Base-by-base conservation (phyloP, 2,797 vertebrate species). In the Onychomys leucogaster region DNA sequence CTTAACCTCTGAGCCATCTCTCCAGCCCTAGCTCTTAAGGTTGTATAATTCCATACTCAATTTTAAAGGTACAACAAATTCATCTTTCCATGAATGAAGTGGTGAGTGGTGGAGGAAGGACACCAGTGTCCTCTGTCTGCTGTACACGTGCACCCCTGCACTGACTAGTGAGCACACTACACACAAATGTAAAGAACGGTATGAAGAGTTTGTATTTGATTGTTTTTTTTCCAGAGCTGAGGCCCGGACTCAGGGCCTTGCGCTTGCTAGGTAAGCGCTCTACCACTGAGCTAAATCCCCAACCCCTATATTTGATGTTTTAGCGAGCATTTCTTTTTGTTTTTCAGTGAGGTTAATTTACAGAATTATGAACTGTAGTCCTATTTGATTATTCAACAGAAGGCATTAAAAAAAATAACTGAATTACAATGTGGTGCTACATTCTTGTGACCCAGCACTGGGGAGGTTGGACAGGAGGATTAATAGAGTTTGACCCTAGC, bases 301-400 rank as follows among this genome's bases (percentile, higher is more conserved):
- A n/a, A n/a, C n/a, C n/a, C n/a, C n/a, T n/a, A n/a, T 12, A 77
- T 95, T 95, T 91, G 46, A 57, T 94, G 37, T 92, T 87, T 96
- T 82, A 76, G 84, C 69, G 92, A 94, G 37, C 63, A 76, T 46
- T 89, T 59, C 34, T 55, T 81, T 25, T 81, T 61, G 23, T 63
- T 82, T 96, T 94, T 83, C 65, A 92, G 13, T 89, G 76, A 92
- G 86, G 32, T 88, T 96, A 88, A 32, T 96, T 95, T 93, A 29
- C 19, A 90, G 80, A 93, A 94, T 92, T 94, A 71, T 16, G 32
- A 96, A 89, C 75, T 96, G 5, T 91, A 59, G 43, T 43, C 49
- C 32, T 94, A 8, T 80, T 81, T 92, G 93, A 52, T 89, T 94
- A 85, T 94, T 95, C 65, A 95, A 52, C 23, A 87, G 69, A 91